Evolutionary conservation across 2,888 invertebrate genomes (phyloP).

Genomic region (Chymomyza caudatula): DNA sequence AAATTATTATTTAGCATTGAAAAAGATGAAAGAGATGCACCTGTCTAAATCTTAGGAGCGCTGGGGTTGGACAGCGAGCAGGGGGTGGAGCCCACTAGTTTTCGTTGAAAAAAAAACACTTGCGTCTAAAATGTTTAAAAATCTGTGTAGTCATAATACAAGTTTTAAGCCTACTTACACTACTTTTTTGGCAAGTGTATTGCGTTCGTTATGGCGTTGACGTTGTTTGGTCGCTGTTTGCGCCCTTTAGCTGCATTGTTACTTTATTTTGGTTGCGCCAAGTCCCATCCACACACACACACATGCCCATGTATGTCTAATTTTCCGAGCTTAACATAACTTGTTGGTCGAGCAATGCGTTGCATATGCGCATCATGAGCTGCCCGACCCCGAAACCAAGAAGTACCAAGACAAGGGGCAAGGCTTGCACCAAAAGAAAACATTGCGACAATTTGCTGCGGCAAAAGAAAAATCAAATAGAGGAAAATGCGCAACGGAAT

Average conservation of each 20-base stretch:
- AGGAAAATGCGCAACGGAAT: constrained; percentile 31
- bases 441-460: constrained; percentile 64
- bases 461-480: constrained; percentile 44
- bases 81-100: too few relatives aligned
- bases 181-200: constrained; percentile 1
- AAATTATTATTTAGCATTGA: too few relatives aligned
- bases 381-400: not conserved
- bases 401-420: not conserved
- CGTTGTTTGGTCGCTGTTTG: not conserved
- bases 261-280: constrained; percentile 51
- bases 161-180: too few relatives aligned
- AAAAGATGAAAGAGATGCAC: too few relatives aligned
- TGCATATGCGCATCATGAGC: constrained; percentile 32
- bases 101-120: too few relatives aligned
- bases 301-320: constrained; percentile 37
- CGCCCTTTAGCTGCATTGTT: constrained; percentile 60
- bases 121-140: too few relatives aligned
- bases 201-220: not conserved
- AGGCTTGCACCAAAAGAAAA: constrained; percentile 46
- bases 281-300: not conserved
- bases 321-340: constrained; percentile 67
- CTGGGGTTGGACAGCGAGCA: too few relatives aligned
- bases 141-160: too few relatives aligned
- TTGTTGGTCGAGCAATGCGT: constrained; percentile 62
- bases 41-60: too few relatives aligned